Evolutionary conservation across 2,888 invertebrate species (phyloP).

Genomic region (Lithodes maja): DNA sequence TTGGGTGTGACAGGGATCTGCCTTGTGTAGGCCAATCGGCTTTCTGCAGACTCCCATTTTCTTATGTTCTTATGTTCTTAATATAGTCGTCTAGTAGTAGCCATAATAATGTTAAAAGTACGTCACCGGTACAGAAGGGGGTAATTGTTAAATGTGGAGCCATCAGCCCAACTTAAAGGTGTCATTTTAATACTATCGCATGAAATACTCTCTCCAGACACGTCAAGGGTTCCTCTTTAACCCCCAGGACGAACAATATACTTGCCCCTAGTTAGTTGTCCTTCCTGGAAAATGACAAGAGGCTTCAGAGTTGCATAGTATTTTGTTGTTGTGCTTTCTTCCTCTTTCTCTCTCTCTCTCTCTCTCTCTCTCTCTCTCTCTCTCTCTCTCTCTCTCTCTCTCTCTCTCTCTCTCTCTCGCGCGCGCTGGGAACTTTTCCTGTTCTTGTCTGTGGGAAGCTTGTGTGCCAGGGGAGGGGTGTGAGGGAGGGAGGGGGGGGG

Average conservation of each 20-base stretch:
- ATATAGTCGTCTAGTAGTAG: no score
- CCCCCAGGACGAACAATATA: not conserved
- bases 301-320: slow-evolving; percentile 10
- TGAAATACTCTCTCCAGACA: no score
- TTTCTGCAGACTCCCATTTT: no score
- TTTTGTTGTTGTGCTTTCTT: not conserved
- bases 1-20: no score
- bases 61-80: no score
- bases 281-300: slow-evolving; percentile 14
- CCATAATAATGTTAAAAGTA: no score
- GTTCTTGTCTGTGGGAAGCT: not conserved
- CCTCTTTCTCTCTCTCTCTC: not conserved
- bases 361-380: not conserved
- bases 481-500: not conserved
- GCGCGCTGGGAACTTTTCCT: not conserved
- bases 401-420: not conserved
- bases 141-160: no score
- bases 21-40: no score
- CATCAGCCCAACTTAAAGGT: no score
- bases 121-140: no score
- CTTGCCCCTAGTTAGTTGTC: slow-evolving; percentile 1
- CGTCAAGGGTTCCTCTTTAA: no score
- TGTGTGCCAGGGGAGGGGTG: not conserved
- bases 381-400: not conserved
- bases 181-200: no score